These are phyloP conservation scores for Sarcophaga subvicina DNA, from an alignment of 2,888 invertebrate species.

Conservation along the genomic window DNA sequence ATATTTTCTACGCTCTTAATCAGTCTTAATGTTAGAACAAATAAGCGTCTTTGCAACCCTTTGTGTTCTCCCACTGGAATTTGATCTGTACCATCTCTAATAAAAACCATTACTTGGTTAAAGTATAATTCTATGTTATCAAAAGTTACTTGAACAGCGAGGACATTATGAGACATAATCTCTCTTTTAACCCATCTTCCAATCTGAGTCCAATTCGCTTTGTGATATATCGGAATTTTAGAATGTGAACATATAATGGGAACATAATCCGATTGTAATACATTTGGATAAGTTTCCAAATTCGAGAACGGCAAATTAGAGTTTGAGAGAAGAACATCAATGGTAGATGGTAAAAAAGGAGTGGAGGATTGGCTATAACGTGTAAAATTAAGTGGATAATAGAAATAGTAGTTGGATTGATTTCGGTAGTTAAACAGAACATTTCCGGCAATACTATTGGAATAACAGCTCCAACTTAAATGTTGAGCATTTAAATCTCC, in stretches of 20 bases:
- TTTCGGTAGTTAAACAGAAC: neutral
- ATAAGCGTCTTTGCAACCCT: too few relatives aligned
- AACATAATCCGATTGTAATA: constrained; percentile 10
- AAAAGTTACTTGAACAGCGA: neutral
- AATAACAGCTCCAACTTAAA: too few relatives aligned
- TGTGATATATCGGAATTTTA: constrained; percentile 6
- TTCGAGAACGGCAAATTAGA: too few relatives aligned
- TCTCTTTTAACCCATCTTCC: neutral
- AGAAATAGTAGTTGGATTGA: neutral
- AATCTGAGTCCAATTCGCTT: constrained; percentile 9
- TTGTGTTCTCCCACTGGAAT: neutral
- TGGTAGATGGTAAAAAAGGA: constrained; percentile 2
- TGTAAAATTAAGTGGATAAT: neutral
- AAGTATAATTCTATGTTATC: neutral
- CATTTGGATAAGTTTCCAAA: neutral
- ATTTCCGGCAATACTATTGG: too few relatives aligned
- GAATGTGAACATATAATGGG: constrained; percentile 1
- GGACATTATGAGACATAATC: neutral
- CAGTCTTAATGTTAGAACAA: too few relatives aligned
- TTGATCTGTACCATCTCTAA: neutral
- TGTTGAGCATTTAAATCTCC: too few relatives aligned
- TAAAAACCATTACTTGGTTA: neutral
- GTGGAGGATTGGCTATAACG: neutral
- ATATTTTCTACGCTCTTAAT: neutral
- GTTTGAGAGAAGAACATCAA: too few relatives aligned